These are phyloP conservation scores for Patella vulgata DNA, from an alignment of 1,140 invertebrate genomes.

Conservation along the genomic window DNA sequence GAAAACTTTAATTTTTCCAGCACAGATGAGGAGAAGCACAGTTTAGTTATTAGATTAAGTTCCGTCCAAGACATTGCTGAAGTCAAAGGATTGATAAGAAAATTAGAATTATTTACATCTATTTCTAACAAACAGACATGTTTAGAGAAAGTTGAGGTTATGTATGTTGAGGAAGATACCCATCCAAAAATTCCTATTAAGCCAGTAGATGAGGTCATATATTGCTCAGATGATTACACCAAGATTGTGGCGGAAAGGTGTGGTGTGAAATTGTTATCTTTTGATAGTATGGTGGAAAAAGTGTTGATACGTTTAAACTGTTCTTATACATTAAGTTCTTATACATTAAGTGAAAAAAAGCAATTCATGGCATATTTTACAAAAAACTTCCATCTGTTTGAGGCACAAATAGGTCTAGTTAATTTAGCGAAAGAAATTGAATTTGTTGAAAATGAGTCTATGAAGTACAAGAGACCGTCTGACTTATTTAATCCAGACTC, in stretches of 20 bases:
- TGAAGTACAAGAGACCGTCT: background rate
- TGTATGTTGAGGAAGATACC: conserved; percentile 1
- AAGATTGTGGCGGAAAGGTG: conserved; percentile 4
- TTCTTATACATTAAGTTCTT: background rate
- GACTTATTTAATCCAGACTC: conserved; percentile 21
- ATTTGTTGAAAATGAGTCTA: conserved; percentile 14
- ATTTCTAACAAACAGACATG: no score
- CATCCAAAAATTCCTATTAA: conserved; percentile 6
- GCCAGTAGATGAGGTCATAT: background rate
- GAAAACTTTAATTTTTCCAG: background rate
- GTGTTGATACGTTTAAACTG: conserved; percentile 3
- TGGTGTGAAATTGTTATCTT: conserved; percentile 2
- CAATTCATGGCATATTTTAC: conserved; percentile 19
- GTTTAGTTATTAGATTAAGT: background rate
- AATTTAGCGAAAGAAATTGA: background rate
- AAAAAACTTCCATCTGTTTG: background rate
- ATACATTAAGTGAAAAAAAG: conserved; percentile 3
- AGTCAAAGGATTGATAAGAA: no score
- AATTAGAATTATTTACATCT: no score
- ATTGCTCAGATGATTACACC: background rate
- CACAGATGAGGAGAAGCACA: background rate
- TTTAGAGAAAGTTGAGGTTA: background rate
- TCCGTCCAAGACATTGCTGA: no score
- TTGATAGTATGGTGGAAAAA: background rate
- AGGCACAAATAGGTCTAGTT: background rate